Percentiles rank a stretch among this genome's conserved stretches.
Conservation (phyloP, 2,888 invertebrate species). For the Metalampra italica region DNA sequence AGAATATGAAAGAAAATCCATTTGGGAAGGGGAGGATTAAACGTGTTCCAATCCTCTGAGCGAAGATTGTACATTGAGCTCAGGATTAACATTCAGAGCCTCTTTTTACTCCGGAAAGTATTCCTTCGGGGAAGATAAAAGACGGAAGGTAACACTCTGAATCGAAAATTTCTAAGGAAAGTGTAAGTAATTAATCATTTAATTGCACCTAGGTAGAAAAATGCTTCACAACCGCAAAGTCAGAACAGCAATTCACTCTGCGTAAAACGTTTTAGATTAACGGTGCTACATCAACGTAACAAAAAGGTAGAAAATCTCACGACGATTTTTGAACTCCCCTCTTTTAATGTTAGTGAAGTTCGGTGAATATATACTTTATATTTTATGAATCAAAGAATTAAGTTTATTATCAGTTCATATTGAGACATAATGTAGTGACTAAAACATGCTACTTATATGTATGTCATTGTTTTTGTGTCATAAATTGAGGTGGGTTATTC, state of each 20-base stretch:
- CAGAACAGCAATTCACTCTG: background rate
- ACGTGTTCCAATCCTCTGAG: background rate
- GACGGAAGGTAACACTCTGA: background rate
- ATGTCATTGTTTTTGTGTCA: no score
- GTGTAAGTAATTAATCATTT: background rate
- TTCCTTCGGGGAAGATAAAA: constrained; percentile 4
- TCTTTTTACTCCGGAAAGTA: background rate
- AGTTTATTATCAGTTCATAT: no score
- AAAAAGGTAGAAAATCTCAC: no score
- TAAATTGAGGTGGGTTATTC: no score
- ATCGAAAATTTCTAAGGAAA: background rate
- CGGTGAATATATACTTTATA: no score
- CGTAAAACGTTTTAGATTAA: background rate
- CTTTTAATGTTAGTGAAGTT: no score
- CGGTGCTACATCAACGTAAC: no score
- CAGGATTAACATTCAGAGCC: background rate
- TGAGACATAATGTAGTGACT: no score
- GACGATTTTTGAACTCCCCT: no score
- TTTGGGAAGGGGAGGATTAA: background rate
- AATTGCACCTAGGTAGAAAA: background rate
- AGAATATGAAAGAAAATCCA: background rate
- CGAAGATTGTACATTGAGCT: background rate
- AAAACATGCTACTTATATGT: no score
- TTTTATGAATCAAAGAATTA: no score
- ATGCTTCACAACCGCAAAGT: background rate